Conservation (phyloP, 2,888 invertebrate genomes). For the Pogonocherus hispidulus region DNA sequence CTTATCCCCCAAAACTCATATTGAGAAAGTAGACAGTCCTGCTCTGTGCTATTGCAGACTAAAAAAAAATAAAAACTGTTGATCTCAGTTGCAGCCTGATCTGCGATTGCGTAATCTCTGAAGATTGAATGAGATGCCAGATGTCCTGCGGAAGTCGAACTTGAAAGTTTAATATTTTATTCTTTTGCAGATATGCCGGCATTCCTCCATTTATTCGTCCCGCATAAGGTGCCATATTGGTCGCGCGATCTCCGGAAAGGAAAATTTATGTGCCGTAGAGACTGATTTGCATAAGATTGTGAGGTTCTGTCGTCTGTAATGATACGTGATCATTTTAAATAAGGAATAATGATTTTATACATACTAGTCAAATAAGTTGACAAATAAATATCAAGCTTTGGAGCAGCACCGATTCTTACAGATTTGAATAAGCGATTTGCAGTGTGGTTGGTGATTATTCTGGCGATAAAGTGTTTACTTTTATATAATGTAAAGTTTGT, state of each 20-base stretch:
- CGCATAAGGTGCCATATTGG: slow-evolving; percentile 6
- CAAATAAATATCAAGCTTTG: too few species aligned
- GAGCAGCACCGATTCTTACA: too few species aligned
- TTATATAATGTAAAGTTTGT: too few species aligned
- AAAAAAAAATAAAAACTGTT: too few species aligned
- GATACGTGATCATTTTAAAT: too few species aligned
- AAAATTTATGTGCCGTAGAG: background rate
- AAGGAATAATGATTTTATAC: too few species aligned
- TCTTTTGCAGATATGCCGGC: background rate
- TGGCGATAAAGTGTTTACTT: too few species aligned
- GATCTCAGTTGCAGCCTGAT: background rate
- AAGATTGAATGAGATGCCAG: background rate
- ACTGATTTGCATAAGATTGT: background rate
- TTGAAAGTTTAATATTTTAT: slow-evolving; percentile 3
- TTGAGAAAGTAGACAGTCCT: too few species aligned
- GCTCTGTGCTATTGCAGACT: background rate
- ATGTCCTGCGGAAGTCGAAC: background rate
- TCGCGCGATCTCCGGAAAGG: background rate
- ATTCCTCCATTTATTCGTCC: background rate
- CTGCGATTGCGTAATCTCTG: background rate
- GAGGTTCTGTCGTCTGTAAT: background rate
- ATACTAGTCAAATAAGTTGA: too few species aligned
- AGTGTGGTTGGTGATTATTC: too few species aligned
- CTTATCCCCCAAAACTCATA: too few species aligned
- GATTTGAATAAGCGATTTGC: too few species aligned